Conservation (phyloP, 1,140 invertebrate species). For the Ectropis grisescens region DNA sequence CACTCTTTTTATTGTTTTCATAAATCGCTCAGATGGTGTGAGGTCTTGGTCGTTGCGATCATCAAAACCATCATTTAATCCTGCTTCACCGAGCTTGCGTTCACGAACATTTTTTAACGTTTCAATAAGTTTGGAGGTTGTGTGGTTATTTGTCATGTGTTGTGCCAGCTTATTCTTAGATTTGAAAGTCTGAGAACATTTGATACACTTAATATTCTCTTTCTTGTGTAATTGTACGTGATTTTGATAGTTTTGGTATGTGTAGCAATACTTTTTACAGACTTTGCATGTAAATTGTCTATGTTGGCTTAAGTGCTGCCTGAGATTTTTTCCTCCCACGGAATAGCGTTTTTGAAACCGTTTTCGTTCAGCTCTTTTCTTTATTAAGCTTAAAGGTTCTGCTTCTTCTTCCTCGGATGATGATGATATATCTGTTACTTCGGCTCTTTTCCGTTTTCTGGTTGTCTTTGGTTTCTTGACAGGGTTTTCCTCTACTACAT, state of each 20-base stretch:
- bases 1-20: slow-evolving; percentile 33
- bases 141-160: slow-evolving; percentile 35
- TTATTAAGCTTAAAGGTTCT: neutral
- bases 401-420: slow-evolving; percentile 1
- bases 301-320: slow-evolving; percentile 1
- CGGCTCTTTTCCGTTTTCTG: no score
- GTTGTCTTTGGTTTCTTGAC: no score
- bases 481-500: neutral
- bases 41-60: neutral
- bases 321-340: no score
- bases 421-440: no score
- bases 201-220: slow-evolving; percentile 33
- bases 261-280: slow-evolving; percentile 49
- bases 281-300: slow-evolving; percentile 31
- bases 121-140: slow-evolving; percentile 39
- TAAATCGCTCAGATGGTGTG: slow-evolving; percentile 17
- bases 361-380: neutral
- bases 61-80: no score
- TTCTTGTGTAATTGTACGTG: slow-evolving; percentile 36
- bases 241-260: slow-evolving; percentile 45
- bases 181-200: slow-evolving; percentile 33
- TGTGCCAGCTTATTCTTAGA: slow-evolving; percentile 21
- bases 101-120: slow-evolving; percentile 41
- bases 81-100: no score
- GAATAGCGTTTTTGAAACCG: no score